Evolutionary conservation across 2,797 vertebrate genomes (phyloP).

Genomic region (Rhinogobio ventralis): DNA sequence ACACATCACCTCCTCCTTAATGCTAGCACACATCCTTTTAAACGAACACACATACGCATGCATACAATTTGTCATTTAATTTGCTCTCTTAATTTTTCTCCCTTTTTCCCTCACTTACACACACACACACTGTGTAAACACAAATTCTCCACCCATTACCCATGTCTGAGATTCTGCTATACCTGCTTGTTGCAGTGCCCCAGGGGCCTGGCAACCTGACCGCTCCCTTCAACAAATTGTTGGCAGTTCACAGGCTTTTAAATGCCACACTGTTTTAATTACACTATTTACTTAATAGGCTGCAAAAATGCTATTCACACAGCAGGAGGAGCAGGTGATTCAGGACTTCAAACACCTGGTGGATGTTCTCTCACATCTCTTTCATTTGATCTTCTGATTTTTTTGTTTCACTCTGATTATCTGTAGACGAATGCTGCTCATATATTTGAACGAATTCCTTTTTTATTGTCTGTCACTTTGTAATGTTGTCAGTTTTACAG

Average conservation of each 20-base stretch:
- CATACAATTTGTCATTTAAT: slow-evolving; percentile 33
- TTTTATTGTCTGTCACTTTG: not conserved
- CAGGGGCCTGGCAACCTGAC: slow-evolving; percentile 70
- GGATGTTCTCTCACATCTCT: slow-evolving; percentile 40
- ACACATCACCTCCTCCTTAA: slow-evolving; percentile 11
- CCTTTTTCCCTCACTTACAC: slow-evolving; percentile 17
- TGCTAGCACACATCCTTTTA: not conserved
- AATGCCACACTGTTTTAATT: slow-evolving; percentile 78
- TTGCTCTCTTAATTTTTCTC: not conserved
- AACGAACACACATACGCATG: slow-evolving; percentile 34
- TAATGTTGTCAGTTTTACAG: slow-evolving; percentile 13
- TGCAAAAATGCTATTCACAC: slow-evolving; percentile 77
- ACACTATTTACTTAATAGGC: slow-evolving; percentile 81
- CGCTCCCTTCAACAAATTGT: slow-evolving; percentile 82
- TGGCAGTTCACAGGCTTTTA: slow-evolving; percentile 77
- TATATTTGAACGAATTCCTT: not conserved
- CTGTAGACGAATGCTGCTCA: not conserved
- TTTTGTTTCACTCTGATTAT: not conserved
- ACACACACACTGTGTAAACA: slow-evolving; percentile 49
- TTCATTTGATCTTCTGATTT: not conserved
- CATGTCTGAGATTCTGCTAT: slow-evolving; percentile 52
- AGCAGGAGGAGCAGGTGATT: slow-evolving; percentile 77
- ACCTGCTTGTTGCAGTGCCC: slow-evolving; percentile 72
- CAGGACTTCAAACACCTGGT: slow-evolving; percentile 79
- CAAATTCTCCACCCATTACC: slow-evolving; percentile 56